Percentiles rank a stretch among this genome's conserved stretches.
phyloP scores from a whole-genome alignment of 2,797 vertebrate genomes.

The Gymnoscopelus microlampas region DNA sequence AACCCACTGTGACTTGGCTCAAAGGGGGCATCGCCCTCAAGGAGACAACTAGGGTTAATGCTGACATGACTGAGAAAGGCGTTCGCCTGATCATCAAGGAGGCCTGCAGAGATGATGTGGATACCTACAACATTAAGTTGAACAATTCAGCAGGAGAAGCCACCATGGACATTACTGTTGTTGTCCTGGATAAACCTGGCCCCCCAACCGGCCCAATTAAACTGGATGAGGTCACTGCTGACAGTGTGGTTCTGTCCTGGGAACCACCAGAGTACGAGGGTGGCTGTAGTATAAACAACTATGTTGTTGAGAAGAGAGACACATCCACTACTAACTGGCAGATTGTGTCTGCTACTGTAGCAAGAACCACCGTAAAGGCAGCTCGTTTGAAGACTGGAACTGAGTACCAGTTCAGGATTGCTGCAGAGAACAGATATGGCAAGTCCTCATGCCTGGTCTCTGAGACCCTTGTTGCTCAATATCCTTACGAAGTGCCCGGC shows the following conservation, averaged over 20 bases:
- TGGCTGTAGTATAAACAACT: conserved; percentile 95
- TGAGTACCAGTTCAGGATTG: conserved; percentile 98
- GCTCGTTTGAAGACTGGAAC: conserved; percentile 92
- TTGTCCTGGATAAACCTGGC: conserved; percentile 97
- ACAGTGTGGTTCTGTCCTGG: conserved; percentile 92
- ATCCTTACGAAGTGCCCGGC: conserved; percentile 93
- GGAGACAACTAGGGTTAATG: conserved; percentile 96
- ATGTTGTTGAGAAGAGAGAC: conserved; percentile 97
- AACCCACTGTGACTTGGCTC: conserved; percentile 88
- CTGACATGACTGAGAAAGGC: conserved; percentile 87
- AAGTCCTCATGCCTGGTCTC: conserved; percentile 93
- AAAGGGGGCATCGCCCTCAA: conserved; percentile 91
- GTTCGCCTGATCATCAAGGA: conserved; percentile 92
- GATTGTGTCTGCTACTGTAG: conserved; percentile 97
- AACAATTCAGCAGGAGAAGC: conserved; percentile 90
- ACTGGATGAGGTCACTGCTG: conserved; percentile 95
- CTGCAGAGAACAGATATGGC: conserved; percentile 98
- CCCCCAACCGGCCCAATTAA: conserved; percentile 96
- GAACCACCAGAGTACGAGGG: conserved; percentile 94
- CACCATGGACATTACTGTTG: conserved; percentile 86
- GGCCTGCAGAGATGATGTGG: conserved; percentile 94
- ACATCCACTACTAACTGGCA: conserved; percentile 97
- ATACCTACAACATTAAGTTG: conserved; percentile 90
- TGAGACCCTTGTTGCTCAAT: conserved; percentile 90
- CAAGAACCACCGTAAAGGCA: conserved; percentile 96